Conservation (phyloP, 2,113 vertebrate species). For the Platysternon megacephalum region DNA sequence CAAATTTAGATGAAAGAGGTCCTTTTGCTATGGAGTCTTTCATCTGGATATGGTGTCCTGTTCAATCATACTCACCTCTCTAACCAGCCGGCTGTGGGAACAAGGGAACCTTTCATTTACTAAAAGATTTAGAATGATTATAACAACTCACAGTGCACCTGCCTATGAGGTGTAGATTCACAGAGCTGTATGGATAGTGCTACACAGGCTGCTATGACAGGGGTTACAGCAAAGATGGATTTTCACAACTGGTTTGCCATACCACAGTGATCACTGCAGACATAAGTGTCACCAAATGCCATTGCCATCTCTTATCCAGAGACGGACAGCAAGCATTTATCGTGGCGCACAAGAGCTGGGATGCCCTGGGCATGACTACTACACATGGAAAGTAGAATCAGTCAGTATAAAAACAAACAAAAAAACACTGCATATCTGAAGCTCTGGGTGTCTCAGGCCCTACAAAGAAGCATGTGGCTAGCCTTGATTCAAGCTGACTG, state of each 20-base stretch:
- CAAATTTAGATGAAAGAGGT: neutral
- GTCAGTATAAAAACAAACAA: neutral
- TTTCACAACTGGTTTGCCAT: constrained; percentile 50
- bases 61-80: neutral
- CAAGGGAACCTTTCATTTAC: neutral
- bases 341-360: neutral
- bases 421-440: neutral
- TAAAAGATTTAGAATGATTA: rapidly evolving
- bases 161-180: neutral
- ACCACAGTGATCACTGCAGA: constrained; percentile 41
- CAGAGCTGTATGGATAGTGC: neutral
- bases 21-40: neutral
- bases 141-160: neutral
- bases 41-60: neutral
- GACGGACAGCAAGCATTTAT: constrained; percentile 36
- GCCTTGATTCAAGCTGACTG: neutral
- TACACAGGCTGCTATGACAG: neutral
- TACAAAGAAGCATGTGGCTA: neutral
- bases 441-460: neutral
- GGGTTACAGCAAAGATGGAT: neutral
- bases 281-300: constrained; percentile 36
- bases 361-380: neutral
- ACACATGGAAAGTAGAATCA: constrained; percentile 18
- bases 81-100: neutral
- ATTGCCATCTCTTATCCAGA: constrained; percentile 21